Evolutionary conservation across 1,140 invertebrate genomes (phyloP).

Genomic region (Dermatophagoides farinae): DNA sequence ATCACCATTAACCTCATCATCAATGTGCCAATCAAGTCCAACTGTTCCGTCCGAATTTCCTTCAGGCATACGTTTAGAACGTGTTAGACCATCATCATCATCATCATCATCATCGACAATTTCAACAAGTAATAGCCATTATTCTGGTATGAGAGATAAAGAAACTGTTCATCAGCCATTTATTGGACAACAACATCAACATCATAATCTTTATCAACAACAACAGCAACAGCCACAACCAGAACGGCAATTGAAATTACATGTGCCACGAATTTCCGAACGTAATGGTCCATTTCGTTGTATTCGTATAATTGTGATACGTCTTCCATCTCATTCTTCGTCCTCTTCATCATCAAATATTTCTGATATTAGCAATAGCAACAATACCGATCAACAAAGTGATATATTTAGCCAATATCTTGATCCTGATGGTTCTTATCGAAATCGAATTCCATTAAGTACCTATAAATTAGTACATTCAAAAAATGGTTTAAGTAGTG

Average conservation of each 20-base stretch:
- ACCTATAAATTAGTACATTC: conserved; percentile 18
- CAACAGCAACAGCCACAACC: neutral
- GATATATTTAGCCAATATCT: neutral
- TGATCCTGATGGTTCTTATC: too few relatives aligned
- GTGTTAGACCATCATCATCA: conserved; percentile 2
- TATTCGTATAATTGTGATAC: conserved; percentile 18
- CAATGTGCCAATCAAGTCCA: conserved; percentile 15
- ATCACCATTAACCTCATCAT: conserved; percentile 4
- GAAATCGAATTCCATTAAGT: conserved; percentile 18
- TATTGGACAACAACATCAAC: too few relatives aligned
- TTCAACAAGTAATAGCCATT: too few relatives aligned
- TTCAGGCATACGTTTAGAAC: conserved; percentile 9
- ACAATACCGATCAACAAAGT: neutral
- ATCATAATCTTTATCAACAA: neutral
- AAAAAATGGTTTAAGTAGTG: neutral
- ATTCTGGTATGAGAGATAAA: too few relatives aligned
- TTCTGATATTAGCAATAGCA: neutral
- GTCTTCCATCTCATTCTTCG: conserved; percentile 5
- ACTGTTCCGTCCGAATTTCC: conserved; percentile 15
- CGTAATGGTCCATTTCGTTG: conserved; percentile 50
- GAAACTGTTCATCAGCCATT: too few relatives aligned
- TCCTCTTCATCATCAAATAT: too few relatives aligned
- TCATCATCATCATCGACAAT: neutral
- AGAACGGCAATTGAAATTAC: conserved; percentile 14
- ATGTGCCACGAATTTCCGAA: conserved; percentile 48